Evolutionary conservation across 30 jellyfish, hydroid and myxozoan genomes (phyloP).

Genomic region (Aurelia aurita complex sp. Pacific): DNA sequence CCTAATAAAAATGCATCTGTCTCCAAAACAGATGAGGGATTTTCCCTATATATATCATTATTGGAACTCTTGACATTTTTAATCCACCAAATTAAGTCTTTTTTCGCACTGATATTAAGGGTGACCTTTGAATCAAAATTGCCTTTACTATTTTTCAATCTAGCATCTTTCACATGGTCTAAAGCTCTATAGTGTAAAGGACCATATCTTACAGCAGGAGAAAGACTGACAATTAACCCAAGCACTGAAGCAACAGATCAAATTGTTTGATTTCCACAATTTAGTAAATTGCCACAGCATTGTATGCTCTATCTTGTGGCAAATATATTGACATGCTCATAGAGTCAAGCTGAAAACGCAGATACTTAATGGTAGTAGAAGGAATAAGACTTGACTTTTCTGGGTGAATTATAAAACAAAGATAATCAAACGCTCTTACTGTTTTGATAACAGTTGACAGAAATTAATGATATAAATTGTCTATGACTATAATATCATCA

Average conservation of each 20-base stretch:
- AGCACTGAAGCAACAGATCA: no score
- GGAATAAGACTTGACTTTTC: constrained; percentile 1
- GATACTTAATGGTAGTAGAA: background rate
- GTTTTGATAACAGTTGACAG: background rate
- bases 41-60: background rate
- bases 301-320: no score
- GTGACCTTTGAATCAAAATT: constrained; percentile 15
- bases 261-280: no score
- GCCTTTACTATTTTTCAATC: constrained; percentile 21
- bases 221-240: background rate
- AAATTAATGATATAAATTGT: background rate
- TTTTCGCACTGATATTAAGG: background rate
- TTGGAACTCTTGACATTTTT: background rate
- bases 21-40: background rate
- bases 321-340: no score
- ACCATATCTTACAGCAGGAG: constrained; percentile 51
- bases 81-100: constrained; percentile 55
- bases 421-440: background rate
- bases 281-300: no score
- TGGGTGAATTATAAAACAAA: constrained; percentile 11
- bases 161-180: constrained; percentile 25
- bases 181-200: constrained; percentile 32
- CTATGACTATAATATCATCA: constrained; percentile 5
- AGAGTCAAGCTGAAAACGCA: background rate
- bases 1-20: constrained; percentile 39